phyloP scores from a whole-genome alignment of 2,888 invertebrate genomes.

The Drosophila suboccidentalis region DNA sequence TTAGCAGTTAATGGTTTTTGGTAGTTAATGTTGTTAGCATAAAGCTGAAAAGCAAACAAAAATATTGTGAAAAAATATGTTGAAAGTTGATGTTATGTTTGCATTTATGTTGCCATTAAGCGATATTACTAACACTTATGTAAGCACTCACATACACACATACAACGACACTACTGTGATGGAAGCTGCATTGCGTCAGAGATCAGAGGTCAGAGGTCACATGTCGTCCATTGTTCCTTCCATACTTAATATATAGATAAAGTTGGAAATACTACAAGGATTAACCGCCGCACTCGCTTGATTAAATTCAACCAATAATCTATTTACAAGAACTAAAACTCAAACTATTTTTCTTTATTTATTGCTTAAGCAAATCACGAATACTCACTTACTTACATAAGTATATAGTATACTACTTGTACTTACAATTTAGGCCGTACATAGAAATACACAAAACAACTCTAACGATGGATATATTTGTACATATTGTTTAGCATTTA shows the following conservation, averaged over 20 bases:
- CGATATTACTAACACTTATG: slow-evolving; percentile 33
- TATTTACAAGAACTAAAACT: slow-evolving; percentile 56
- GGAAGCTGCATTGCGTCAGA: slow-evolving; percentile 3
- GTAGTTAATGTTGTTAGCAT: slow-evolving; percentile 59
- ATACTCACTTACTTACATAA: slow-evolving; percentile 28
- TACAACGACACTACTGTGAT: slow-evolving; percentile 65
- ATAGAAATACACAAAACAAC: slow-evolving; percentile 28
- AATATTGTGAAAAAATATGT: slow-evolving; percentile 40
- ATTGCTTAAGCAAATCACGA: slow-evolving; percentile 53
- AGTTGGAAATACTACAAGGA: slow-evolving; percentile 24
- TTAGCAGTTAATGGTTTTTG: slow-evolving; percentile 62
- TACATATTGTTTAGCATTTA: slow-evolving; percentile 69
- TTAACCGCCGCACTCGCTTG: slow-evolving; percentile 66
- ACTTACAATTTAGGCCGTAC: slow-evolving; percentile 17
- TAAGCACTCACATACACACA: slow-evolving; percentile 20
- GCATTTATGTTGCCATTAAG: slow-evolving; percentile 71
- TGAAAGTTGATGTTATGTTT: slow-evolving; percentile 64
- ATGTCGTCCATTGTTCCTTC: slow-evolving; percentile 83
- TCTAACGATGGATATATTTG: slow-evolving; percentile 72
- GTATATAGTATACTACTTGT: slow-evolving; percentile 15
- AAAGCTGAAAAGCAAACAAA: slow-evolving; percentile 17
- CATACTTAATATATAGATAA: slow-evolving; percentile 47
- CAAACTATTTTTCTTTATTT: slow-evolving; percentile 53
- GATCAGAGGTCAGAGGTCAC: slow-evolving; percentile 26
- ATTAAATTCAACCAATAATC: slow-evolving; percentile 31